Evolutionary conservation across 2,797 vertebrate species (phyloP), one percentile per base, ranked within the genome.

Genomic region (Lateolabrax maculatus): DNA sequence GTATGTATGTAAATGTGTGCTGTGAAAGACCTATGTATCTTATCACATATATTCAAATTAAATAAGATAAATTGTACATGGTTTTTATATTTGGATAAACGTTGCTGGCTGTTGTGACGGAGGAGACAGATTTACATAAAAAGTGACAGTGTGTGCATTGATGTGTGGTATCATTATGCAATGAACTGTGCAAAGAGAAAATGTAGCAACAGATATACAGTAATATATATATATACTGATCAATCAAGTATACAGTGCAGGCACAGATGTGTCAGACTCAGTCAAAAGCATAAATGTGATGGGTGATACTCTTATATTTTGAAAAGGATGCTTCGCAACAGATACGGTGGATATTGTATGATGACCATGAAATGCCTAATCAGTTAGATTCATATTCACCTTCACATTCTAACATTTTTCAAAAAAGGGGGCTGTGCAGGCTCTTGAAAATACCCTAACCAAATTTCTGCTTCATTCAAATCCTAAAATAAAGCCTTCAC

Each of bases 401-500:
- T 52, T 79, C 67, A 71, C 51, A 34, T 66, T 81, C 37, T 29
- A 36, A 76, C 18, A 46, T 69, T 48, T 71, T 69, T 46, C 3
- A 8, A n/a, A 57, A 57, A 66, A n/a, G 10, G 15, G 21, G 21
- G 15, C 41, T 0, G 9, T 58, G 48, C 57, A 15, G 12, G 15
- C 56, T 56, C 48, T 55, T 36, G 57, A 70, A 75, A 74, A 70
- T n/a, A 11, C 27, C 31, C 6, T 15, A 49, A n/a, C n/a, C 78
- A 81, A 52, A 61, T 34, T 39, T 83, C 51, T 68, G 21, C 69
- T 83, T 72, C 34, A 77, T 86, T 83, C 44, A 77, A 71, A 48
- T 53, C 9, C 9, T 3, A 27, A 84, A 75, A 77, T 65, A 21
- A 76, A 80, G 39, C 46, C 23, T 21, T 77, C 68, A 61, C 62